phyloP scores from a whole-genome alignment of 1,140 invertebrate species.

The Copidosoma floridanum region DNA sequence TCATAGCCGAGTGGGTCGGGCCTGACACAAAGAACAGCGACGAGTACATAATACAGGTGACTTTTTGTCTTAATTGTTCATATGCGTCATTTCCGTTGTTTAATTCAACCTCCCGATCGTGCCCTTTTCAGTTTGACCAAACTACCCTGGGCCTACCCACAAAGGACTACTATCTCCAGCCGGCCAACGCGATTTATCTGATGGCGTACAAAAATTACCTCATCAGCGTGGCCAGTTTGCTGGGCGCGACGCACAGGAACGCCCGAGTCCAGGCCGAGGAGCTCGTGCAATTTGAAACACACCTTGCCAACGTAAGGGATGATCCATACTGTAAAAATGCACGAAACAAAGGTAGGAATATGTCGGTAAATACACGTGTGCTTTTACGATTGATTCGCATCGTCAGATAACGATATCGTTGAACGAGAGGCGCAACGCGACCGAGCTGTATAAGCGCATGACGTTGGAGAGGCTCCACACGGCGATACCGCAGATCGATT shows the following conservation, averaged over 20 bases:
- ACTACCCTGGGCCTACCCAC: conserved; percentile 82
- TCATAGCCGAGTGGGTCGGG: conserved; percentile 82
- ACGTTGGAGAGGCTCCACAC: conserved; percentile 67
- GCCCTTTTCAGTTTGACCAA: conserved; percentile 77
- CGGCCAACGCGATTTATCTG: conserved; percentile 68
- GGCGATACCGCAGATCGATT: conserved; percentile 74
- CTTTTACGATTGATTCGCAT: not conserved
- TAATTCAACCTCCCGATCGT: too few relatives aligned
- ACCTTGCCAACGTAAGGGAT: conserved; percentile 65
- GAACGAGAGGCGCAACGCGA: conserved; percentile 79
- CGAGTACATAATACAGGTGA: conserved; percentile 78
- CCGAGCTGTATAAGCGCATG: conserved; percentile 77
- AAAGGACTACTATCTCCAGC: conserved; percentile 79
- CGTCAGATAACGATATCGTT: conserved; percentile 73
- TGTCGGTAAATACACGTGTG: not conserved
- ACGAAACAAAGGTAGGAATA: too few relatives aligned
- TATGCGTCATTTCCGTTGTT: too few relatives aligned
- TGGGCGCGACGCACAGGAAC: conserved; percentile 63
- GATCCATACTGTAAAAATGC: not conserved
- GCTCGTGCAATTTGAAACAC: conserved; percentile 80
- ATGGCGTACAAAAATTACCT: conserved; percentile 79
- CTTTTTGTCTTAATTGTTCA: not conserved
- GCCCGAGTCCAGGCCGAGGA: conserved; percentile 68
- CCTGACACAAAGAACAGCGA: conserved; percentile 87
- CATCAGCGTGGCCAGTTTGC: conserved; percentile 64